Evolutionary conservation across 2,888 invertebrate species (phyloP).

Genomic region (Pseudococcus jackbeardsleyi): DNA sequence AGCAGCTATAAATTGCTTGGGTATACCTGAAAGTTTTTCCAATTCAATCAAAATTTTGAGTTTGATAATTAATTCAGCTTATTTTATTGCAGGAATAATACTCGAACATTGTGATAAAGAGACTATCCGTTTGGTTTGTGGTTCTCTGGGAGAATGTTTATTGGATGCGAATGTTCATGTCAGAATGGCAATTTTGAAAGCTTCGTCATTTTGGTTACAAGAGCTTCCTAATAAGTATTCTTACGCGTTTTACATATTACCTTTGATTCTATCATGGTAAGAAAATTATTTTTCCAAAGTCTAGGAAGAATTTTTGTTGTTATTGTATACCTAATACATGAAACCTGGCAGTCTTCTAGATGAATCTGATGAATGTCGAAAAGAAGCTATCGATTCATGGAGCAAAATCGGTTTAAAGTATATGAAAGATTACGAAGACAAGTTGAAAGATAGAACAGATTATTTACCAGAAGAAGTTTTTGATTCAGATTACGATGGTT

Average conservation of each 20-base stretch:
- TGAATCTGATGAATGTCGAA: constrained; percentile 80
- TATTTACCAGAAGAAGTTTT: constrained; percentile 77
- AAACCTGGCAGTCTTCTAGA: constrained; percentile 79
- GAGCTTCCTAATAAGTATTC: constrained; percentile 89
- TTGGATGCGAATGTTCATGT: constrained; percentile 89
- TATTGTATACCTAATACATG: neutral
- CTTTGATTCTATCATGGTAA: constrained; percentile 79
- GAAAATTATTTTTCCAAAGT: neutral
- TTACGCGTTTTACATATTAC: constrained; percentile 87
- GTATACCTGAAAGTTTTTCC: constrained; percentile 70
- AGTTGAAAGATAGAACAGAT: constrained; percentile 86
- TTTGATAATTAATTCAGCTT: constrained; percentile 5
- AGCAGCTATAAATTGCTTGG: constrained; percentile 81
- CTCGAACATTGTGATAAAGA: constrained; percentile 81
- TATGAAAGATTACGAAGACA: constrained; percentile 87
- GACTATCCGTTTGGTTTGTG: constrained; percentile 79
- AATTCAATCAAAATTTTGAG: constrained; percentile 50
- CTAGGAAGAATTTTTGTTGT: neutral
- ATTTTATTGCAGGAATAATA: constrained; percentile 70
- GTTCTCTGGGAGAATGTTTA: constrained; percentile 86
- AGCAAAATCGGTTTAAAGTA: constrained; percentile 81
- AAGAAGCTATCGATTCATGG: constrained; percentile 79
- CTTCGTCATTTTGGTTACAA: constrained; percentile 84
- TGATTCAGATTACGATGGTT: constrained; percentile 78
- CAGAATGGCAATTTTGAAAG: constrained; percentile 80